phyloP scores from a whole-genome alignment of 2,888 invertebrate species.

The Idaea dimidiata region DNA sequence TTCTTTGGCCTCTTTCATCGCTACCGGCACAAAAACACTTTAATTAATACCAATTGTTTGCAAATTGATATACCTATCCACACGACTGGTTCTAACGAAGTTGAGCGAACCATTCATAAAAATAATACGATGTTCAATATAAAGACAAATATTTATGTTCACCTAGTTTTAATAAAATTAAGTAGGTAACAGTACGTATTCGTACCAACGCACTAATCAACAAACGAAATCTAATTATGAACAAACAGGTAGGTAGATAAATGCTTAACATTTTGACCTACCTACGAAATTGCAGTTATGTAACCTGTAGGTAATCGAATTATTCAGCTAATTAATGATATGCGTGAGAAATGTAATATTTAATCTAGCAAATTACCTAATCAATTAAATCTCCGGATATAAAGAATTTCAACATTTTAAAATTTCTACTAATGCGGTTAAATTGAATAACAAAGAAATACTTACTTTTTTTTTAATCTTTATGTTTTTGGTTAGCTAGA shows the following conservation, averaged over 20 bases:
- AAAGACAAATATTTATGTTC: not conserved
- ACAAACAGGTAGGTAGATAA: not conserved
- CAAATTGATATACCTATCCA: slow-evolving; percentile 33
- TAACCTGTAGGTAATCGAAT: not conserved
- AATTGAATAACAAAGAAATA: too few relatives aligned
- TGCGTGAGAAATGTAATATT: not conserved
- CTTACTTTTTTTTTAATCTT: too few relatives aligned
- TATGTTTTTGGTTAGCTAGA: too few relatives aligned
- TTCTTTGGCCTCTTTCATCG: slow-evolving; percentile 21
- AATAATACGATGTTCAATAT: not conserved
- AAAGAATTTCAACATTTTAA: not conserved
- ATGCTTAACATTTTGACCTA: not conserved
- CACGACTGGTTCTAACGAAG: slow-evolving; percentile 29
- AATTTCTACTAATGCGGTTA: slow-evolving; percentile 2
- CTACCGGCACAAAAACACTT: slow-evolving; percentile 32
- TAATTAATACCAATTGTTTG: slow-evolving; percentile 46
- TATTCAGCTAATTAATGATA: not conserved
- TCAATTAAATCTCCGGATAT: not conserved
- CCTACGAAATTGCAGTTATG: not conserved
- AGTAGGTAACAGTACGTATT: not conserved
- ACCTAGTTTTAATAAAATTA: not conserved
- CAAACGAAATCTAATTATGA: not conserved
- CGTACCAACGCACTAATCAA: not conserved
- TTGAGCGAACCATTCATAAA: slow-evolving; percentile 6
- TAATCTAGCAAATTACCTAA: not conserved